Conservation (phyloP, 2,113 vertebrate genomes). For the Chloropsis cyanopogon region DNA sequence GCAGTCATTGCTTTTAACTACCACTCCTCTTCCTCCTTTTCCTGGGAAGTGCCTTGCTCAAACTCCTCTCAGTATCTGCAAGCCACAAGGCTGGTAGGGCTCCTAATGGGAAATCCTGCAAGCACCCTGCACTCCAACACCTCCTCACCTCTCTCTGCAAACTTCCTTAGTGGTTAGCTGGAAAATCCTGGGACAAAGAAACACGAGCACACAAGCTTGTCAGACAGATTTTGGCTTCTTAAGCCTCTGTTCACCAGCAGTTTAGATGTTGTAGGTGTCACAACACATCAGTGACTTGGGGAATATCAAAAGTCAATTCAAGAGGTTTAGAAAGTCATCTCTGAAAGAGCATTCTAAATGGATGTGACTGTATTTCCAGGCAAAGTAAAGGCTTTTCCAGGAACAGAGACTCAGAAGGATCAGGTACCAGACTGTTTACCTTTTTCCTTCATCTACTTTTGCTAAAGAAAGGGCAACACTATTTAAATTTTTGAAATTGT, state of each 20-base stretch:
- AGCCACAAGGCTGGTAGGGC: neutral
- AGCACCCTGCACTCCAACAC: neutral
- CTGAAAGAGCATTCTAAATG: neutral
- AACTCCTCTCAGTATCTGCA: neutral
- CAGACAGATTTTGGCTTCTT: neutral
- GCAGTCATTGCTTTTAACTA: neutral
- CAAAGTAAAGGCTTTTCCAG: neutral
- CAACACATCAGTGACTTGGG: neutral
- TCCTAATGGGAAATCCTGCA: neutral
- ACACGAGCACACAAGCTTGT: fast-evolving
- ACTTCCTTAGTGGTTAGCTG: fast-evolving
- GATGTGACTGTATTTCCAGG: neutral
- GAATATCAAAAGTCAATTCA: neutral
- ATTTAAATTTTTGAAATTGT: neutral
- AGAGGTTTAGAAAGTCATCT: neutral
- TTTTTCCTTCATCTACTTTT: neutral
- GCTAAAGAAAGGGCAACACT: neutral
- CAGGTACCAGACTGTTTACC: neutral
- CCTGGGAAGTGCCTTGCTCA: neutral
- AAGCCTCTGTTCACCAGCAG: neutral
- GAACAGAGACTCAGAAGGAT: neutral
- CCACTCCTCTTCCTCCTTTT: neutral
- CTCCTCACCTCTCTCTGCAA: neutral
- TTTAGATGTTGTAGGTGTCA: neutral
- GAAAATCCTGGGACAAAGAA: neutral